Evolutionary conservation across 2,113 vertebrate species (phyloP).

Genomic region (Scomber colias): DNA sequence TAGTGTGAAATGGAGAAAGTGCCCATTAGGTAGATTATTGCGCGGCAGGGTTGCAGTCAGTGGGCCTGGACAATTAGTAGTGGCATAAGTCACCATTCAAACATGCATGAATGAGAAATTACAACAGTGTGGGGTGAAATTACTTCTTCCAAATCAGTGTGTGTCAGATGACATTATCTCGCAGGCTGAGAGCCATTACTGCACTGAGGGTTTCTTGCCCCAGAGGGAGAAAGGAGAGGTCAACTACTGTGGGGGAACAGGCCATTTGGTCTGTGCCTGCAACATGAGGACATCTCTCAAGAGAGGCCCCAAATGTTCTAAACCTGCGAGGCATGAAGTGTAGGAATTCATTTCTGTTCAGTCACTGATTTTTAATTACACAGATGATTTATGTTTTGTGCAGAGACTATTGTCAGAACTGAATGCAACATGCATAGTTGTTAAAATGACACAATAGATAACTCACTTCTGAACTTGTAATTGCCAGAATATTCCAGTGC

Average conservation of each 20-base stretch:
- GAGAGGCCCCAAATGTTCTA: conserved; percentile 38
- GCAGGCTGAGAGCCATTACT: conserved; percentile 67
- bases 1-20: conserved; percentile 52
- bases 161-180: conserved; percentile 82
- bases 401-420: conserved; percentile 7
- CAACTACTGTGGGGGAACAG: conserved; percentile 66
- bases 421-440: conserved; percentile 13
- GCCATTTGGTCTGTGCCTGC: conserved; percentile 43
- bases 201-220: conserved; percentile 47
- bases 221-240: conserved; percentile 55
- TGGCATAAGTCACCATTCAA: conserved; percentile 79
- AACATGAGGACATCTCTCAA: conserved; percentile 59
- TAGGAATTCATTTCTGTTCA: neutral
- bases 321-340: conserved; percentile 20
- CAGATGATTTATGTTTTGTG: conserved; percentile 36
- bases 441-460: conserved; percentile 24
- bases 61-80: conserved; percentile 62
- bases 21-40: conserved; percentile 72
- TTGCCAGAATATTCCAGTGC: conserved; percentile 4
- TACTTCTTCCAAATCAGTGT: conserved; percentile 72
- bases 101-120: conserved; percentile 83
- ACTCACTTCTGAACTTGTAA: conserved; percentile 25
- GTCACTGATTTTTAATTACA: neutral
- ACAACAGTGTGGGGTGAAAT: conserved; percentile 79
- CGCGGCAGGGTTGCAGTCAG: conserved; percentile 48